Evolutionary conservation across 1,140 invertebrate genomes (phyloP), one percentile per base, ranked within the genome.

Genomic region (Caerostris darwini): DNA sequence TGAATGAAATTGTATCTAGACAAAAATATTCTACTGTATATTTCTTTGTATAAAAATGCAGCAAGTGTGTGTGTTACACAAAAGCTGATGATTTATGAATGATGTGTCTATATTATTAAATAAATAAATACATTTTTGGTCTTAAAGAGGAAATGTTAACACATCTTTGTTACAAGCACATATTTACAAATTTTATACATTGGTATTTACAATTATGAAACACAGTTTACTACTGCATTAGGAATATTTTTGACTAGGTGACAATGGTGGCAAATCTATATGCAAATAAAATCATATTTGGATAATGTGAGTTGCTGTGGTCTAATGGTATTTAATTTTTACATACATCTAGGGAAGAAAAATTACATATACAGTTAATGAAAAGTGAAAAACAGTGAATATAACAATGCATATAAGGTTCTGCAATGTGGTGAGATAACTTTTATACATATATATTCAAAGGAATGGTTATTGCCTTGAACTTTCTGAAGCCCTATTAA

Each of bases 171-270:
- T 81, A 89, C 86, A 94, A 94, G 92, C 92, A 94, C 56, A 88
- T 94, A 94, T 94, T 94, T 94, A 94, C 92, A 94, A n/a, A 85
- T 89, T 94, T 94, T 94, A 83, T 93, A 94, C 92, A 94, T 64
- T 10, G 14, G 58, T 94, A 93, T 93, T 56, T 93, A 93, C 86
- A 94, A 77, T 93, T 8, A 94, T 94, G 85, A 93, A 50, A 86
- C 5, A 77, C 90, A 94, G 14, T 54, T 94, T 17, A 8, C 69
- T 82, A 81, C 54, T 61, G 57, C 58, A 17, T 64, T 59, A 86
- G 81, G 69, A 64, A 94, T 59, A 69, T 5, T 81, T 57, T 34
- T 82, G 86, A 94, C 92, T 94, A 94, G 92, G 85, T 88, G 67
- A 88, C 17, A 71, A 50, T 87, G 64, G 82, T 89, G 12, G 56